These are phyloP conservation scores for Thysanoteuthis rhombus DNA, from an alignment of 2,888 invertebrate genomes.

Conservation along the genomic window DNA sequence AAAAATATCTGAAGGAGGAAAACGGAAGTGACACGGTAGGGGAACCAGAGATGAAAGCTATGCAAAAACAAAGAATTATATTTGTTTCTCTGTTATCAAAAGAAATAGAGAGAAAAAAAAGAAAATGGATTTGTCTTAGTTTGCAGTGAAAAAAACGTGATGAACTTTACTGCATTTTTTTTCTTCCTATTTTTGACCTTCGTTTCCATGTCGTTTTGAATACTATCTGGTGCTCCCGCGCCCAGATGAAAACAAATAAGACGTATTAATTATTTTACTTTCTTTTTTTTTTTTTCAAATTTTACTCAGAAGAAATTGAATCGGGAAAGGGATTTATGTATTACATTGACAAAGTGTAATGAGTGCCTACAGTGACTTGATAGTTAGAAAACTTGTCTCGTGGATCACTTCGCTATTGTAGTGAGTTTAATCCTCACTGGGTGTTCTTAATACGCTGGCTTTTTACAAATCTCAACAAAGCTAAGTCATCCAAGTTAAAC, in stretches of 20 bases:
- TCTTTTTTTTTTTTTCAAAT: too few relatives aligned
- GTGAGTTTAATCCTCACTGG: background rate
- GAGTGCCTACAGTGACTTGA: background rate
- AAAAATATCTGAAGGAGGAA: background rate
- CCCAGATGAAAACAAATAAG: background rate
- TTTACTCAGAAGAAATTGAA: background rate
- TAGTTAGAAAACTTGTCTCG: background rate
- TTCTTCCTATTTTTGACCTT: background rate
- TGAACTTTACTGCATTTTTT: background rate
- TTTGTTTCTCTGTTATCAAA: background rate
- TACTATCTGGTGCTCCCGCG: background rate
- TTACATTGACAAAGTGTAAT: background rate
- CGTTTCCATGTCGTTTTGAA: background rate
- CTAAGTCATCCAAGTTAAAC: too few relatives aligned
- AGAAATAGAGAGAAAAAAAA: background rate
- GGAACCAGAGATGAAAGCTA: background rate
- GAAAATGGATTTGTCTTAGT: background rate
- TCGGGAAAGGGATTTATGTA: background rate
- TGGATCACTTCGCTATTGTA: background rate
- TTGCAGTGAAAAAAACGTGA: background rate
- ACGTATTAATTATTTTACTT: background rate
- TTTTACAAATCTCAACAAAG: background rate
- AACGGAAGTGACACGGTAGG: background rate
- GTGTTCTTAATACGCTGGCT: background rate
- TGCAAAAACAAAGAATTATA: conserved; percentile 12